Evolutionary conservation across 2,113 vertebrate species (phyloP).

Genomic region (Gymnobelideus leadbeateri): DNA sequence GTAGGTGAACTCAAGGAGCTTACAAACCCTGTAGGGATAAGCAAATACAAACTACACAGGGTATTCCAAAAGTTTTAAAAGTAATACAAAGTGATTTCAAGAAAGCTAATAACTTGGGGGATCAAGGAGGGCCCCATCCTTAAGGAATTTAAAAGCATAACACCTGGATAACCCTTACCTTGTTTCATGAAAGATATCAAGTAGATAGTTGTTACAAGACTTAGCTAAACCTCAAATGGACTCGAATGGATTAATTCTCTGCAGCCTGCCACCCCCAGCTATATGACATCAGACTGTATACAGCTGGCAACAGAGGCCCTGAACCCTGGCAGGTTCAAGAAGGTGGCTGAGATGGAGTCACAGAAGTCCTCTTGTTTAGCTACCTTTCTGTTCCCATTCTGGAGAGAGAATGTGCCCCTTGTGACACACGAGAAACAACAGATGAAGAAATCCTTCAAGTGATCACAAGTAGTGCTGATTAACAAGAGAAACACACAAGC

Average conservation of each 20-base stretch:
- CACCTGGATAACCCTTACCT: not conserved
- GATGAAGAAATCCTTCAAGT: conserved; percentile 78
- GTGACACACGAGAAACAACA: conserved; percentile 76
- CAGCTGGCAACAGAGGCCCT: conserved; percentile 64
- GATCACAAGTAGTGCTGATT: conserved; percentile 72
- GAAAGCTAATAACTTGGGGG: not conserved
- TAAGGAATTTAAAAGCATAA: not conserved
- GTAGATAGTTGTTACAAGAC: not conserved
- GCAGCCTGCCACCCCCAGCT: not conserved
- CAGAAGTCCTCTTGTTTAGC: conserved; percentile 69
- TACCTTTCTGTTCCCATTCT: conserved; percentile 44
- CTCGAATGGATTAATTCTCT: not conserved
- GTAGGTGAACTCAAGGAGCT: not conserved
- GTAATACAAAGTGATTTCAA: not conserved
- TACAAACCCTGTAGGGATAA: not conserved
- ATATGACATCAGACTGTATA: conserved; percentile 62
- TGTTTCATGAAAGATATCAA: not conserved
- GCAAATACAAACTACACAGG: not conserved
- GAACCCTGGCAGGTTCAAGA: conserved; percentile 63
- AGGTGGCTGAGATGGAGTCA: conserved; percentile 69
- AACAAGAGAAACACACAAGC: conserved; percentile 66
- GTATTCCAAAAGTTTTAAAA: not conserved
- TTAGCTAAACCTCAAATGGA: not conserved
- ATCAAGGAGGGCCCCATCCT: not conserved
- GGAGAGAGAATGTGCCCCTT: not conserved